Conservation (phyloP, 2,797 vertebrate genomes). For the Oryzias sinensis region DNA sequence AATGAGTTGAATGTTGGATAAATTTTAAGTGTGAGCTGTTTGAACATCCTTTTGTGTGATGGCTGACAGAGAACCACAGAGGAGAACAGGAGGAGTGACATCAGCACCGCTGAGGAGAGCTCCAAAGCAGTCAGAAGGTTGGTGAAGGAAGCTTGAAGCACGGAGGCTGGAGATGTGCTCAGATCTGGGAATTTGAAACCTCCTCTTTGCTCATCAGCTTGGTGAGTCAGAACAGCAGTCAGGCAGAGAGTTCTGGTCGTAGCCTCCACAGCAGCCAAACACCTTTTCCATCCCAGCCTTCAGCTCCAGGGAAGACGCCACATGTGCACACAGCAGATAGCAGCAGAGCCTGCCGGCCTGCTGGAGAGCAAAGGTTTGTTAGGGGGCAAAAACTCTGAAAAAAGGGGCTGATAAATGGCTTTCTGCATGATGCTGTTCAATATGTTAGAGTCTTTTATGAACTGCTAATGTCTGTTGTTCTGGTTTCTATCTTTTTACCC, state of each 20-base stretch:
- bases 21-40: too few species aligned
- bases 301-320: slow-evolving; percentile 65
- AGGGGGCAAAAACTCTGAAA: slow-evolving; percentile 7
- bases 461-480: background rate
- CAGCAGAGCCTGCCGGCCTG: slow-evolving; percentile 59
- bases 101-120: slow-evolving; percentile 69
- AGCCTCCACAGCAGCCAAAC: slow-evolving; percentile 71
- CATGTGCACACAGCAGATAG: slow-evolving; percentile 66
- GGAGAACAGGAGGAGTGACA: slow-evolving; percentile 68
- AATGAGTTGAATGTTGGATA: too few species aligned
- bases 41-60: slow-evolving; percentile 18
- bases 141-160: slow-evolving; percentile 9
- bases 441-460: too few species aligned
- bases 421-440: too few species aligned
- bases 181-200: too few species aligned
- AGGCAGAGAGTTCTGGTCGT: slow-evolving; percentile 48
- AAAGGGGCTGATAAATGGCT: too few species aligned
- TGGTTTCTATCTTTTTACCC: background rate
- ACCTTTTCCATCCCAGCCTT: slow-evolving; percentile 33
- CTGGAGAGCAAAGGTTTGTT: slow-evolving; percentile 85
- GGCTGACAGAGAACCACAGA: slow-evolving; percentile 55
- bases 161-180: too few species aligned
- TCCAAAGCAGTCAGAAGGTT: slow-evolving; percentile 72
- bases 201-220: slow-evolving; percentile 38
- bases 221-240: slow-evolving; percentile 61